A percentile compares a stretch with the other conserved stretches of the same genome.
Conservation (phyloP, 1,140 invertebrate genomes). For the Heterodera schachtii region DNA sequence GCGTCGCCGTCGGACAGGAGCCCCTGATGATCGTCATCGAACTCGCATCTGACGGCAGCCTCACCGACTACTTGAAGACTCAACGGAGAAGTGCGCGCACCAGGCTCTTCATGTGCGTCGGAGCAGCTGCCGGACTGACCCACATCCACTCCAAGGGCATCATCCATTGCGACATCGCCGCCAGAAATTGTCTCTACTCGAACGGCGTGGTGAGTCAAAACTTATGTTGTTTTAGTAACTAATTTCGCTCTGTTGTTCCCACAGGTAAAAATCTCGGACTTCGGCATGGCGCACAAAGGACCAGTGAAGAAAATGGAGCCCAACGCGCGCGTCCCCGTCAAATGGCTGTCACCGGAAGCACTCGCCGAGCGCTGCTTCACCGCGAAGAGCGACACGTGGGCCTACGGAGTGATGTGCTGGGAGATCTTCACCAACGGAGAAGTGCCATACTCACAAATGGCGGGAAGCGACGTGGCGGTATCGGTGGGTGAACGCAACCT, state of each 20-base stretch:
- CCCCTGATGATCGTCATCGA: conserved; percentile 48
- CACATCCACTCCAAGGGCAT: conserved; percentile 35
- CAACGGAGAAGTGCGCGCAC: neutral
- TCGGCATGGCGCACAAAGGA: conserved; percentile 35
- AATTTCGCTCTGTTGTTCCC: neutral
- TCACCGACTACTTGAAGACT: conserved; percentile 22
- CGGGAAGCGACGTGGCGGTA: conserved; percentile 11
- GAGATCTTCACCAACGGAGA: conserved; percentile 38
- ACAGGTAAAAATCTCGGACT: conserved; percentile 45
- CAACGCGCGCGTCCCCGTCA: conserved; percentile 29
- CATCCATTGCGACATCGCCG: conserved; percentile 40
- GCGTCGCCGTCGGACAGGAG: conserved; percentile 43
- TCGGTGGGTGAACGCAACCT: conserved; percentile 23
- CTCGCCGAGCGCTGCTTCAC: conserved; percentile 32
- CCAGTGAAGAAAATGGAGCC: conserved; percentile 22
- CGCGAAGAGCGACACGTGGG: conserved; percentile 37
- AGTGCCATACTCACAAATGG: conserved; percentile 41
- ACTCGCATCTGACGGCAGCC: conserved; percentile 19
- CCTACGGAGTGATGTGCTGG: conserved; percentile 38
- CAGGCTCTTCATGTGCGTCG: conserved; percentile 36
- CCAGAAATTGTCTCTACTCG: conserved; percentile 36
- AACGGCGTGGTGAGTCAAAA: neutral
- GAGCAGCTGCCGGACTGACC: conserved; percentile 37
- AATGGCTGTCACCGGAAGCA: conserved; percentile 45
- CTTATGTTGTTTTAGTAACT: neutral